Percentiles rank a stretch among this genome's conserved stretches.
Conservation (phyloP, 2,888 invertebrate species). For the Ichneumoninae sp. region DNA sequence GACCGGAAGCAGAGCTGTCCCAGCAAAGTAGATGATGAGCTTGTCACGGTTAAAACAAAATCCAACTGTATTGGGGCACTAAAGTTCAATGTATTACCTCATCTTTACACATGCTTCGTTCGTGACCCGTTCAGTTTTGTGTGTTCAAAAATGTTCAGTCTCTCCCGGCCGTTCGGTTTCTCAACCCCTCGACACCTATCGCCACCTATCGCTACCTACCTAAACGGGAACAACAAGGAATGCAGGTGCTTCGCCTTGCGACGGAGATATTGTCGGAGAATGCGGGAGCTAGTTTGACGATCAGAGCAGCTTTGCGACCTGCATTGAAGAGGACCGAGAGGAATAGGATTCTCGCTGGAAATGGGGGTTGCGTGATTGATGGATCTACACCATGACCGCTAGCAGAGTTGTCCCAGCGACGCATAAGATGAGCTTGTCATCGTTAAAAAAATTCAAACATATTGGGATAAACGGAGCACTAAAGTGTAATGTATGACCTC, state of each 20-base stretch:
- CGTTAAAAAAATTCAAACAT: background rate
- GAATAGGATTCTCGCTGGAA: background rate
- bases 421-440: background rate
- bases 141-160: background rate
- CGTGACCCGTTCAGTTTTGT: background rate
- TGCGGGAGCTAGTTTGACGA: background rate
- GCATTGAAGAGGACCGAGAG: background rate
- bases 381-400: background rate
- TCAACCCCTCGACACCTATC: background rate
- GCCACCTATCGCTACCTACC: background rate
- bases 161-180: background rate
- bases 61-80: background rate
- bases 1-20: background rate
- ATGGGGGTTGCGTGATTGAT: background rate
- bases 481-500: background rate
- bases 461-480: background rate
- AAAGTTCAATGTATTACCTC: conserved; percentile 1
- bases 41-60: background rate
- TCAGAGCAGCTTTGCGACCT: background rate
- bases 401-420: background rate
- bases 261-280: conserved; percentile 3
- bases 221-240: background rate
- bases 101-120: background rate
- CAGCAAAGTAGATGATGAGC: background rate
- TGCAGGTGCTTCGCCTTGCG: conserved; percentile 11